phyloP scores from a whole-genome alignment of 2,888 invertebrate species.

The Epinotia ramella region DNA sequence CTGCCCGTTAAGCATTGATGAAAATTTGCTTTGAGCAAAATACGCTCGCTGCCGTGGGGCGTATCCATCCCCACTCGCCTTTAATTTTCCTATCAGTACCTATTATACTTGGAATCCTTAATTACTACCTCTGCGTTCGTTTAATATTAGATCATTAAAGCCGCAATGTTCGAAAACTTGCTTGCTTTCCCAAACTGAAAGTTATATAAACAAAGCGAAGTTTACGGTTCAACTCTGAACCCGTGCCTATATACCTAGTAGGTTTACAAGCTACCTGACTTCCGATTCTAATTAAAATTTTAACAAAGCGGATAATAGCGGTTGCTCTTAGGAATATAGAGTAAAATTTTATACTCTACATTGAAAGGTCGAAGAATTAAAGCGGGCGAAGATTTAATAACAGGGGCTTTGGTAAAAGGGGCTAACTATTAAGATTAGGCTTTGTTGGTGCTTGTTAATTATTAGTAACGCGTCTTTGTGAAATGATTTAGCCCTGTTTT shows the following conservation, averaged over 20 bases:
- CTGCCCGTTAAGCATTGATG: constrained; percentile 31
- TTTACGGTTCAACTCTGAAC: constrained; percentile 77
- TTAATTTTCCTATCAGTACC: constrained; percentile 70
- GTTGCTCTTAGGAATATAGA: constrained; percentile 61
- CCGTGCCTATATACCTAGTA: constrained; percentile 72
- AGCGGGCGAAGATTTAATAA: constrained; percentile 49
- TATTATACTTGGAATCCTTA: constrained; percentile 78
- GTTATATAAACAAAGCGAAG: constrained; percentile 82
- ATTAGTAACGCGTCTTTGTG: constrained; percentile 21
- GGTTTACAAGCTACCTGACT: constrained; percentile 74
- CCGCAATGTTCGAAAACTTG: constrained; percentile 84
- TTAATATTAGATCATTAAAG: constrained; percentile 85
- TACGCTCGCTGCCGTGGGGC: constrained; percentile 3
- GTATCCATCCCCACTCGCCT: constrained; percentile 51
- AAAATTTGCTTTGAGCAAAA: constrained; percentile 43
- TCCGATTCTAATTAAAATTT: constrained; percentile 81
- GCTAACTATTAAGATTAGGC: constrained; percentile 44
- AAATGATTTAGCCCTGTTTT: neutral
- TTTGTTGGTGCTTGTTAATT: constrained; percentile 39
- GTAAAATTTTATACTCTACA: constrained; percentile 57
- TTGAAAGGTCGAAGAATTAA: constrained; percentile 47
- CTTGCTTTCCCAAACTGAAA: constrained; percentile 77
- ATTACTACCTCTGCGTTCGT: constrained; percentile 82
- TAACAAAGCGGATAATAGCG: constrained; percentile 71
- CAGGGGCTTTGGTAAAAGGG: constrained; percentile 43